These are phyloP conservation scores for Liolophura sinensis DNA, from an alignment of 1,140 invertebrate species.

Conservation along the genomic window DNA sequence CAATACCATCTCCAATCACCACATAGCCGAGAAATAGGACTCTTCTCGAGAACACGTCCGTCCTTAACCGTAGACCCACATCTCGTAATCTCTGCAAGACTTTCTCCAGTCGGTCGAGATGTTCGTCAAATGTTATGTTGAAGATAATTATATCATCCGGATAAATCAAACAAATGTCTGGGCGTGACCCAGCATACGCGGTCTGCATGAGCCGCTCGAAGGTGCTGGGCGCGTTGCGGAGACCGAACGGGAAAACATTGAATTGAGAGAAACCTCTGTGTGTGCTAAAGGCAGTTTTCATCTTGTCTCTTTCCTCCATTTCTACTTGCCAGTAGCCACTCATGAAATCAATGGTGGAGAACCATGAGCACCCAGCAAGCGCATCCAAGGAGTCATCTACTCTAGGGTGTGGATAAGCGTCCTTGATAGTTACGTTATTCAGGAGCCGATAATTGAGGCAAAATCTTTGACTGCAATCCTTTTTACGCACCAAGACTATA, in stretches of 20 bases:
- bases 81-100: conserved; percentile 30
- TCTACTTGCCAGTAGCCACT: conserved; percentile 55
- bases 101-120: conserved; percentile 18
- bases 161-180: conserved; percentile 25
- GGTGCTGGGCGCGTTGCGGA: conserved; percentile 20
- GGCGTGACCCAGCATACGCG: background rate
- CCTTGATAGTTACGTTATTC: conserved; percentile 32
- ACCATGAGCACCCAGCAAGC: conserved; percentile 24
- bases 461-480: conserved; percentile 28
- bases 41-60: conserved; percentile 16
- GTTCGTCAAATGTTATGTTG: conserved; percentile 16
- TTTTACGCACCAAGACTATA: conserved; percentile 40
- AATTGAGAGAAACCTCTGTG: conserved; percentile 25
- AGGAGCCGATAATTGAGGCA: conserved; percentile 38
- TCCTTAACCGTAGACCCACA: too few species aligned
- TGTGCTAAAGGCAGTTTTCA: conserved; percentile 50
- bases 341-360: conserved; percentile 29
- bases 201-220: too few species aligned
- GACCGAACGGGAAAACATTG: conserved; percentile 13
- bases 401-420: conserved; percentile 33
- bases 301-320: conserved; percentile 39
- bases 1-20: conserved; percentile 16
- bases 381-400: conserved; percentile 38
- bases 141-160: conserved; percentile 33
- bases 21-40: conserved; percentile 23